phyloP scores from a whole-genome alignment of 2,797 vertebrate genomes.

The Poeciliopsis paucimaculata region DNA sequence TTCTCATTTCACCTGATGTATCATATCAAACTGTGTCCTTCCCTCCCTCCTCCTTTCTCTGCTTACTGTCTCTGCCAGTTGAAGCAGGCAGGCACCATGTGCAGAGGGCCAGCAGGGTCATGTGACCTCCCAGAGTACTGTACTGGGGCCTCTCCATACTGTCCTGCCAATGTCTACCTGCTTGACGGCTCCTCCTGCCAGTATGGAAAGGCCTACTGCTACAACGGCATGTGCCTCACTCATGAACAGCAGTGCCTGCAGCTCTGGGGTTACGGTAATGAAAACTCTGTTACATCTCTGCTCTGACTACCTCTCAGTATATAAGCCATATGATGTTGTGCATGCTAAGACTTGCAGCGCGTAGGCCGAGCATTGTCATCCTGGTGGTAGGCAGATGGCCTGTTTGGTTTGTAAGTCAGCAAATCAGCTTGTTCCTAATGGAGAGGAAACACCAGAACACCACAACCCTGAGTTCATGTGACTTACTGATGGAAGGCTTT shows the following conservation, averaged over 20 bases:
- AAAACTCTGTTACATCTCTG: background rate
- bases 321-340: background rate
- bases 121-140: slow-evolving; percentile 97
- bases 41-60: background rate
- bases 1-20: background rate
- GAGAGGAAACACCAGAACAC: slow-evolving; percentile 14
- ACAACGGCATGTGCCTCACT: slow-evolving; percentile 92
- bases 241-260: slow-evolving; percentile 91
- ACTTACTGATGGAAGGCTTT: slow-evolving; percentile 25
- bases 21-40: background rate
- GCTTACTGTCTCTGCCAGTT: slow-evolving; percentile 72
- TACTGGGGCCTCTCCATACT: slow-evolving; percentile 88
- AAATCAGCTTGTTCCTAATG: slow-evolving; percentile 6
- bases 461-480: background rate
- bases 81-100: slow-evolving; percentile 88
- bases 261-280: slow-evolving; percentile 92
- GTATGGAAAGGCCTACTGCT: slow-evolving; percentile 85
- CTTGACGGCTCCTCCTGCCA: slow-evolving; percentile 90
- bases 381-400: slow-evolving; percentile 3
- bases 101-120: slow-evolving; percentile 84
- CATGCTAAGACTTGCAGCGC: background rate
- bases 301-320: background rate
- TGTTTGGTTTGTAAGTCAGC: slow-evolving; percentile 9
- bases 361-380: background rate
- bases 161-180: slow-evolving; percentile 89